Evolutionary conservation across 2,888 invertebrate species (phyloP), one percentile per base, ranked within the genome.

Genomic region (Lasioglossum figueresi): DNA sequence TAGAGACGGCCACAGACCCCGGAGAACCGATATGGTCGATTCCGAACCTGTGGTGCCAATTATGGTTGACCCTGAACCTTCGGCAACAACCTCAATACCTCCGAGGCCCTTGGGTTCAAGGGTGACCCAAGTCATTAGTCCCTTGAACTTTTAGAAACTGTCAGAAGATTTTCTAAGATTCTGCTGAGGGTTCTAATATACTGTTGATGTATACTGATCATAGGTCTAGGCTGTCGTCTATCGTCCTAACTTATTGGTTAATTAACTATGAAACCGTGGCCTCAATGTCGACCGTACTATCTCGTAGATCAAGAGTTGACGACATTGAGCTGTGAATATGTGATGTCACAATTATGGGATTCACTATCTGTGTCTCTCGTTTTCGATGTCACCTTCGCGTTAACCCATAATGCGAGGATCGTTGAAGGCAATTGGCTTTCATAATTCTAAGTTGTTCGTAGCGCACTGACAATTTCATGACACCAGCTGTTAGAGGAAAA

Each of bases 21-120:
- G 27, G 71, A 43, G 43, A 71, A 63, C 63, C 63, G 63, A 63
- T 63, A 63, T 63, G 31, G 31, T 63, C 63, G 63, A 63, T 63
- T 63, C 27, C 31, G 31, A 63, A 63, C 63, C 63, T 31, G 31
- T 31, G 63, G 63, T 31, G 63, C 63, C 63, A 63, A 63, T 63
- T 63, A 63, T 63, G 63, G 63, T 27, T 63, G 66, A 68, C 66
- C 66, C 66, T 34, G 66, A 68, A 68, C 34, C 34, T 34, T 68
- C 34, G 23, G 19, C 10, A 68, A 68, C 66, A 68, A 14, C 66
- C 34, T 31, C 34, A 19, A 37, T 19, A 37, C 66, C 66, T 34
- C 19, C 34, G 34, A 34, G 66, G 23, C 66, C 34, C 66, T 23
- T 34, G 4, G 19, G 31, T 31, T 63, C 63, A 31, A 63, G 27